A percentile compares a stretch with the other conserved stretches of the same genome.
Evolutionary conservation across 2,113 vertebrate species (phyloP).

Genomic region (Oostethus manadensis): DNA sequence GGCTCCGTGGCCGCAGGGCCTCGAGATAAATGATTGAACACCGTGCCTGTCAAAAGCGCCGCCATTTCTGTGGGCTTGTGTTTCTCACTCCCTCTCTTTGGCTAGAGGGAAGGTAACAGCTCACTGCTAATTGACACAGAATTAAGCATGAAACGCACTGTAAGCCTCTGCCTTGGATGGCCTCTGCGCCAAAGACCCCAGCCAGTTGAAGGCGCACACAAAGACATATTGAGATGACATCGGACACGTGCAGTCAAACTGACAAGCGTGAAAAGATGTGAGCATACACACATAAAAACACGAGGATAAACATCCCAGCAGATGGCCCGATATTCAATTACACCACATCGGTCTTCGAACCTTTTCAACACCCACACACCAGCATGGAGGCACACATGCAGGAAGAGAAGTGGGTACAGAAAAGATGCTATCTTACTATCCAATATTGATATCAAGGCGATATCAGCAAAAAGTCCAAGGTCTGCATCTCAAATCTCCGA

Average conservation of each 20-base stretch:
- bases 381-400: conserved; percentile 22
- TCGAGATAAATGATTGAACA: conserved; percentile 95
- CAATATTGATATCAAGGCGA: no score
- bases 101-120: conserved; percentile 95
- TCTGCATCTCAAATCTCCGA: no score
- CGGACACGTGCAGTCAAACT: conserved; percentile 34
- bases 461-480: no score
- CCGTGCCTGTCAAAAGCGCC: conserved; percentile 86
- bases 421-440: no score
- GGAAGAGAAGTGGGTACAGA: conserved; percentile 5
- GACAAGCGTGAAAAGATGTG: conserved; percentile 36
- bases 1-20: conserved; percentile 83
- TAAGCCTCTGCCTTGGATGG: conserved; percentile 76
- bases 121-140: conserved; percentile 97
- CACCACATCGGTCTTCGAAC: conserved; percentile 47
- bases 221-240: conserved; percentile 43
- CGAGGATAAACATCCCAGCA: conserved; percentile 54
- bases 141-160: conserved; percentile 98
- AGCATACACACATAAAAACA: conserved; percentile 7
- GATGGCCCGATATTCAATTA: conserved; percentile 55
- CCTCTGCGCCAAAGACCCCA: conserved; percentile 57
- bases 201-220: conserved; percentile 44
- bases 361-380: conserved; percentile 48
- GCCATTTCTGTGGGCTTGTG: conserved; percentile 92
- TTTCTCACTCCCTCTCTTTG: conserved; percentile 75